phyloP scores from a whole-genome alignment of 2,888 invertebrate species.

The Xestia rhomboidea region DNA sequence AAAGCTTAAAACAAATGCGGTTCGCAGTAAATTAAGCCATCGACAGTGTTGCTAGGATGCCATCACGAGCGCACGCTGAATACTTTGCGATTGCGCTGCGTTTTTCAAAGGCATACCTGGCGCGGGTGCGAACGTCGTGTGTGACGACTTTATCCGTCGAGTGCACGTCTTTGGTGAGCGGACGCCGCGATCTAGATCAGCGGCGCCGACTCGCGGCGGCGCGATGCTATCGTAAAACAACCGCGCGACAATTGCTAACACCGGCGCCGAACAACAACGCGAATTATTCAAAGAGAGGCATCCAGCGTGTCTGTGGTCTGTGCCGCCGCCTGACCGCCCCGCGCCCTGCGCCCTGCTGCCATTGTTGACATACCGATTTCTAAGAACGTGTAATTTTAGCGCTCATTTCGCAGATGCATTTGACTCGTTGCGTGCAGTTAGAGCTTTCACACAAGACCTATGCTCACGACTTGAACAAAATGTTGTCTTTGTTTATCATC shows the following conservation, averaged over 20 bases:
- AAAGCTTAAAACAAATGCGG: conserved; percentile 63
- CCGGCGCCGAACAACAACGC: conserved; percentile 83
- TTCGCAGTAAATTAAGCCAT: conserved; percentile 68
- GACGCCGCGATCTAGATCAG: conserved; percentile 88
- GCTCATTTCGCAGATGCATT: conserved; percentile 42
- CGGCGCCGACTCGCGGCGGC: conserved; percentile 83
- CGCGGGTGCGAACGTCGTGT: conserved; percentile 81
- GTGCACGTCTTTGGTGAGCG: conserved; percentile 85
- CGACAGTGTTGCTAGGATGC: conserved; percentile 82
- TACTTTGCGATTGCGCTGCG: conserved; percentile 75
- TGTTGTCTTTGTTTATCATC: conserved; percentile 42
- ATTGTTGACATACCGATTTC: conserved; percentile 70
- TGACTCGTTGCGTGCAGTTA: conserved; percentile 21
- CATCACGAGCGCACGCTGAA: conserved; percentile 81
- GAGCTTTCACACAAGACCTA: conserved; percentile 29
- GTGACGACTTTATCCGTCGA: conserved; percentile 88
- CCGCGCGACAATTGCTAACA: conserved; percentile 89
- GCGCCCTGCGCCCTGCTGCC: conserved; percentile 64
- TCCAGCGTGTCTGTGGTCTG: conserved; percentile 64
- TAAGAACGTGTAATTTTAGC: conserved; percentile 58
- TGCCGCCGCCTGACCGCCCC: conserved; percentile 68
- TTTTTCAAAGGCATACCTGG: conserved; percentile 87
- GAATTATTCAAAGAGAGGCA: conserved; percentile 84
- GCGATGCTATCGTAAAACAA: conserved; percentile 86
- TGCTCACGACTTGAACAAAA: conserved; percentile 32